These are phyloP conservation scores for Chloropsis cyanopogon DNA, from an alignment of 2,113 vertebrate genomes.

Conservation along the genomic window DNA sequence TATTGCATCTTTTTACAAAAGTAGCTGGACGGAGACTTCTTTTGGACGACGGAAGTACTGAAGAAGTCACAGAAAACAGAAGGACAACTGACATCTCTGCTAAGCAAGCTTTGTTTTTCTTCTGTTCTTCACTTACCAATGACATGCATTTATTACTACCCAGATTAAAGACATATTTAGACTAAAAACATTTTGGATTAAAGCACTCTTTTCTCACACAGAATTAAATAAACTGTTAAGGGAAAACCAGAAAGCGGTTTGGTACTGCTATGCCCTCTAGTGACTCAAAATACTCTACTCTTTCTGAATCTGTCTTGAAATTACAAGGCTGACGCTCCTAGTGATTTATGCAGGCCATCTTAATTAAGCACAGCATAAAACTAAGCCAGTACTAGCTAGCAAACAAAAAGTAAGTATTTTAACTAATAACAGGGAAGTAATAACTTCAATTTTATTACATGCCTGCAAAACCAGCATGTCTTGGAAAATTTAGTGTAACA, in stretches of 20 bases:
- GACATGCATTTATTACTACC: not conserved
- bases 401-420: not conserved
- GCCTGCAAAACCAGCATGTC: not conserved
- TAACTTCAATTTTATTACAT: not conserved
- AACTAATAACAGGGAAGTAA: not conserved
- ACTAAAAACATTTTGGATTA: not conserved
- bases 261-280: constrained; percentile 54
- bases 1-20: not conserved
- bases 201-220: not conserved
- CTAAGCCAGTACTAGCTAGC: not conserved
- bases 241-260: not conserved
- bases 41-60: not conserved
- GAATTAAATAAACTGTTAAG: not conserved
- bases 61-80: not conserved
- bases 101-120: not conserved
- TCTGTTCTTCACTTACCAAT: not conserved
- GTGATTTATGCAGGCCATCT: not conserved
- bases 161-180: not conserved
- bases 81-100: not conserved
- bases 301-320: not conserved
- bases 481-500: not conserved
- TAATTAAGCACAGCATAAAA: not conserved
- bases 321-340: not conserved
- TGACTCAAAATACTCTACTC: constrained; percentile 13
- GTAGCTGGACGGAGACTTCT: not conserved